Base-by-base conservation (phyloP, 2,888 invertebrate species). In the Choristoneura rosaceana region DNA sequence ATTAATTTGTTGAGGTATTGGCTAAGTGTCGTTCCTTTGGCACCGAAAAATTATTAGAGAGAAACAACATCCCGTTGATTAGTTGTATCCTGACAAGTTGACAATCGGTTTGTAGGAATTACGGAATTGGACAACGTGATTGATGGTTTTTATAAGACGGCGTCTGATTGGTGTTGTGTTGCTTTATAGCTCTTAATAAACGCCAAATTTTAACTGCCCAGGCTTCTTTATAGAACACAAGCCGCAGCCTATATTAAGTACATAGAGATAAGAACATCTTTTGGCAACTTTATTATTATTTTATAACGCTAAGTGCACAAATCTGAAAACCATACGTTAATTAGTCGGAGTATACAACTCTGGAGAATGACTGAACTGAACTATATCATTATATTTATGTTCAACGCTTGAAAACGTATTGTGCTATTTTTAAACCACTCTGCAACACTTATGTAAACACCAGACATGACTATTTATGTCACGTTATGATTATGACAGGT, bases 81-180 rank as follows among this genome's bases (percentile, higher is more conserved):
- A 17, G 52, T 52, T 52, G 52, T 17, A 52, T 52, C 52, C 17
- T 52, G 52, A 52, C 52, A 52, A 52, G 52, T 52, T 52, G 52
- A 17, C 52, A 52, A 52, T 52, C 52, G 9, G 52, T 17, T 52
- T 9, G 38, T 8, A 5, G n/a, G 52, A 17, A 17, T 52, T 17
- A 17, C 52, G 17, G 17, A 52, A 17, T 52, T 52, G 52, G 52
- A 17, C 52, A 52, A 17, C 9, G 17, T n/a, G 52, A 52, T 52
- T 15, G 52, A 17, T 52, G 52, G 52, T n/a, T 52, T 52, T 52
- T 15, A 8, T 52, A 9, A 52, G 17, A 52, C 52, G 52, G 17
- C 17, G 17, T 52, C 17, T 52, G 17, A 52, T 52, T 52, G 8
- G 52, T 52, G 52, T 59, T 59, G 4, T 59, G n/a, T 59, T 34